Evolutionary conservation across 2,888 invertebrate genomes (phyloP).

Genomic region (Ptychoptera contaminata): DNA sequence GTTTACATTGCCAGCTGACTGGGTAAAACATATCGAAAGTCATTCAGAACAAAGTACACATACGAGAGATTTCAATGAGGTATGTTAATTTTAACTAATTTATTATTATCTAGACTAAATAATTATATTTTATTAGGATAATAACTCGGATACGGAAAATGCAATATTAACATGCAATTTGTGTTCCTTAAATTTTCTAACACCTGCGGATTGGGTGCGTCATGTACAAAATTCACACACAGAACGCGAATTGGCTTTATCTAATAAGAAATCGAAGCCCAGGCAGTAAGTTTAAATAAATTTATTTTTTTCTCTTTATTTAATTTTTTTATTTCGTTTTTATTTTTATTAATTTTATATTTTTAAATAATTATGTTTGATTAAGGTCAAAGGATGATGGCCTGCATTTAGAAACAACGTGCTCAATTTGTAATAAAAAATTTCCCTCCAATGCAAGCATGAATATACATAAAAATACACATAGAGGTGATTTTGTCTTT

Average conservation of each 20-base stretch:
- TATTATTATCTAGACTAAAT: slow-evolving; percentile 18
- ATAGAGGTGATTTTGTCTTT: slow-evolving; percentile 35
- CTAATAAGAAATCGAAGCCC: slow-evolving; percentile 53
- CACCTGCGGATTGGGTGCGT: slow-evolving; percentile 75
- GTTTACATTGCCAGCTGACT: slow-evolving; percentile 64
- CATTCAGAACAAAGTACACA: slow-evolving; percentile 47
- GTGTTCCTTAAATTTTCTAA: slow-evolving; percentile 56
- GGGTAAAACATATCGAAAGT: slow-evolving; percentile 69
- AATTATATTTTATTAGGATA: slow-evolving; percentile 13
- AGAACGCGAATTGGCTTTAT: slow-evolving; percentile 60
- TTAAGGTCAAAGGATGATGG: slow-evolving; percentile 2
- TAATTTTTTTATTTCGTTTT: background rate
- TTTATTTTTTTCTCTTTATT: background rate
- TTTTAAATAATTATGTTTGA: background rate
- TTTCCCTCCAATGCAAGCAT: slow-evolving; percentile 67
- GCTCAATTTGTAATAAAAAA: slow-evolving; percentile 52
- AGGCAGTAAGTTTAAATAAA: slow-evolving; percentile 29
- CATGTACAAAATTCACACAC: slow-evolving; percentile 75
- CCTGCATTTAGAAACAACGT: slow-evolving; percentile 38
- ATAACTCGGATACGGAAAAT: slow-evolving; percentile 38
- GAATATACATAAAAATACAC: slow-evolving; percentile 60
- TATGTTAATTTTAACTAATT: no score
- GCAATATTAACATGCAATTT: slow-evolving; percentile 64
- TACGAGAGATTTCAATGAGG: background rate
- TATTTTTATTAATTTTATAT: background rate